Evolutionary conservation across 2,888 invertebrate genomes (phyloP), one percentile per base, ranked within the genome.

Genomic region (Trachelus stipa): DNA sequence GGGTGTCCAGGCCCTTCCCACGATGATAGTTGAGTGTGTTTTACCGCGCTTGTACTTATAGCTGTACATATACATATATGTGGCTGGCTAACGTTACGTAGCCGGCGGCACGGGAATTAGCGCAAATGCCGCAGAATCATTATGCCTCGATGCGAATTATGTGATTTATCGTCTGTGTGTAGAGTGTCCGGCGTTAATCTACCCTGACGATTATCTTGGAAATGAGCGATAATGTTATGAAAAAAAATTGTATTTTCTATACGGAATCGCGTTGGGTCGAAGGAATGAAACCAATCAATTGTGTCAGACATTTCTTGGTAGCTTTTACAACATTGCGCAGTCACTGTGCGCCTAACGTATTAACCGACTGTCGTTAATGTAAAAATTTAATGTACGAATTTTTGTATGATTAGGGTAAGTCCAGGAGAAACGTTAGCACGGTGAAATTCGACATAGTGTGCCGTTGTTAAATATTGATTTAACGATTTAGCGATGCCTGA

Each of bases 1-100:
- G 84, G 84, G 85, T 83, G 84, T 84, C 40, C 23, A 80, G 81
- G 83, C 81, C 83, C 86, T 89, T 90, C 86, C 87, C 89, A 88
- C 88, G 88, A 84, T 71, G 31, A 56, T 56, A 56, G 40, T 2
- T 23, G 40, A 56, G 40, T 56, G 23, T 56, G 40, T 56, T 56
- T 56, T 56, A 56, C 15, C 40, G 40, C 23, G 23, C 15, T 56
- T 56, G 40, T 23, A 56, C 40, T 56, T 56, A 56, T 56, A 23
- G 9, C 2, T 23, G 23, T 71, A 71, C 37, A 37, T 12, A 34
- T n/a, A 37, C n/a, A n/a, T 34, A 68, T 68, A 34, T 76, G 37
- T 34, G 69, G 69, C 15, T 69, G 31, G 30, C 23, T 76, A 71
- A 76, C 31, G 68, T 56, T 31, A 76, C 68, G 73, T 73, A 76